These are phyloP conservation scores for Lophotriccus pileatus DNA, from an alignment of 2,797 vertebrate species.

Conservation along the genomic window DNA sequence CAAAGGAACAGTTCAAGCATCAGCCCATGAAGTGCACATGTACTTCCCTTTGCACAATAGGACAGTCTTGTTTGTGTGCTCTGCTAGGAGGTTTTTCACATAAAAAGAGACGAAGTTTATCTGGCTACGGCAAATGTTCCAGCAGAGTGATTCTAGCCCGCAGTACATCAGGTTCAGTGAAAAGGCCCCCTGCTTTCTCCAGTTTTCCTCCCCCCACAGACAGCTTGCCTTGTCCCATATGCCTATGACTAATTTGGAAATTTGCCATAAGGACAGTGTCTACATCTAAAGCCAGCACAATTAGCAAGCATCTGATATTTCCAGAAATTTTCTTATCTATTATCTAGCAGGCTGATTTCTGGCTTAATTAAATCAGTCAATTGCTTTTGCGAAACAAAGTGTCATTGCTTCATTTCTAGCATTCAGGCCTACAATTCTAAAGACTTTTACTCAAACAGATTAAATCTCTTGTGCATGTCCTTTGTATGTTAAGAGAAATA, in stretches of 20 bases:
- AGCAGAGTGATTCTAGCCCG: accelerated
- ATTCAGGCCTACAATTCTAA: not conserved
- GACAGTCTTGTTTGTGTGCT: not conserved
- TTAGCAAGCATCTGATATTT: not conserved
- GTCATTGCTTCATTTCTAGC: conserved; percentile 22
- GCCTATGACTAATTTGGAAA: not conserved
- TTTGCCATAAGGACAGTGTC: not conserved
- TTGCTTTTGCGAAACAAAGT: conserved; percentile 30
- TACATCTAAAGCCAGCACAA: not conserved
- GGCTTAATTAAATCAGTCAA: conserved; percentile 26
- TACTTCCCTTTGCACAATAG: not conserved
- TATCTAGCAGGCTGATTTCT: conserved; percentile 6
- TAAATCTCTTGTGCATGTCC: conserved; percentile 18
- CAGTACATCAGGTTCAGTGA: not conserved
- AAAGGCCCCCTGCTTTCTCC: not conserved
- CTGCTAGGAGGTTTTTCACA: not conserved
- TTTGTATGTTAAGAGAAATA: not conserved
- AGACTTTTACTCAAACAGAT: not conserved
- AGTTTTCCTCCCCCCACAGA: not conserved
- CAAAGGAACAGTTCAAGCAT: not conserved
- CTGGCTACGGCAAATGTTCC: not conserved
- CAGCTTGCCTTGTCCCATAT: not conserved
- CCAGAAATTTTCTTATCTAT: not conserved
- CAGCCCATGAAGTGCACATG: not conserved
- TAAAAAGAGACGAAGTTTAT: not conserved